A percentile compares a stretch with the other conserved stretches of the same genome.
Evolutionary conservation across 2,797 vertebrate species (phyloP).

Genomic region (Alca torda): DNA sequence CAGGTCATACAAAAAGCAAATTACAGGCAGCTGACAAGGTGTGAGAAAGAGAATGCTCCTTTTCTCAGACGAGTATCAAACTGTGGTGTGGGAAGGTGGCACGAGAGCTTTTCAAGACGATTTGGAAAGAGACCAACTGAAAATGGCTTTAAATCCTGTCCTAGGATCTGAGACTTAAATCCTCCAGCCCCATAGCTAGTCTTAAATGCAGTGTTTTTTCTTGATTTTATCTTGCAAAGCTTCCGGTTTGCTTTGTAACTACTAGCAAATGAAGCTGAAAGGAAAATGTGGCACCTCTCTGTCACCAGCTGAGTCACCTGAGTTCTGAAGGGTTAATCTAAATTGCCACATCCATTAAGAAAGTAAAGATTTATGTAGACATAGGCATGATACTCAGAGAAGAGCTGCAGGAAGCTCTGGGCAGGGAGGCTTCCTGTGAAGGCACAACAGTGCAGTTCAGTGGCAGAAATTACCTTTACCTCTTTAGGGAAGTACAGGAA

Average conservation of each 20-base stretch:
- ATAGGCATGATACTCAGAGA: background rate
- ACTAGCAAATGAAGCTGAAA: background rate
- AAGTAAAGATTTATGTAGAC: background rate
- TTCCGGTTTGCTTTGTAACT: background rate
- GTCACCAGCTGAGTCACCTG: background rate
- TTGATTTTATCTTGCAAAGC: background rate
- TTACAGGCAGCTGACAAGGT: background rate
- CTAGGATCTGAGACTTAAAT: background rate
- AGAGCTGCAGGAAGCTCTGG: background rate
- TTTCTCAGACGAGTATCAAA: background rate
- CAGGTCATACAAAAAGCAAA: slow-evolving; percentile 1
- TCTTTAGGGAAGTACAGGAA: background rate
- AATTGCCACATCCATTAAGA: background rate
- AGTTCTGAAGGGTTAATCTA: background rate
- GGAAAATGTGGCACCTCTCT: background rate
- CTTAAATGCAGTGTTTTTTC: background rate
- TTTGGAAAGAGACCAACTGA: background rate
- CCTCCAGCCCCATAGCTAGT: background rate
- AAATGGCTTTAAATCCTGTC: background rate
- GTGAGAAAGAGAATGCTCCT: background rate
- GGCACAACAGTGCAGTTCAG: background rate
- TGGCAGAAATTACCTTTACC: background rate
- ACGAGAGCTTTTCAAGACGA: background rate
- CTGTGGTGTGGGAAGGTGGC: background rate
- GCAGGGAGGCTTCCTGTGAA: background rate